Evolutionary conservation across 2,113 vertebrate genomes (phyloP), one percentile per base, ranked within the genome.

Genomic region (Porphyrio hochstetteri): DNA sequence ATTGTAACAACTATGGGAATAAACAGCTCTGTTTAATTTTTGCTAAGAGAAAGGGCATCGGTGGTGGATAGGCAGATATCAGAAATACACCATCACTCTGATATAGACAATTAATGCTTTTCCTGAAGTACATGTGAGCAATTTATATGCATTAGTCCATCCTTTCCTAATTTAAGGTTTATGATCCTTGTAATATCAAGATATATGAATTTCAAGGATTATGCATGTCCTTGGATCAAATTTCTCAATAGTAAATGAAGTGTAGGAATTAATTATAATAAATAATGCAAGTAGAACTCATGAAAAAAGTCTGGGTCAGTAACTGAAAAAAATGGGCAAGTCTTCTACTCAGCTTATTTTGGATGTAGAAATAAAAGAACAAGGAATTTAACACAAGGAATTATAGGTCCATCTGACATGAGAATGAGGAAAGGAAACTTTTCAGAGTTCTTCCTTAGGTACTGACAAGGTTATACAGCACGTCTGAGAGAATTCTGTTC

Each of bases 161-260:
- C 53, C 90, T 96, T 97, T 96, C 87, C 79, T 97, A 97, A 97
- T 96, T 98, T 97, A 97, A 92, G 52, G 95, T 98, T 98, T 98
- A 98, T 98, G 98, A 96, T 94, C 95, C 97, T 97, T 98, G 96
- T 94, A 97, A 97, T 96, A 93, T 93, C 91, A 95, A 97, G 94
- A 98, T 97, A 94, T 83, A 97, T 97, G 97, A 97, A 97, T 97
- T 96, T 94, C 94, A 96, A 95, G 91, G 93, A 95, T 92, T 92
- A 86, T 93, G 46, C 69, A 91, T 93, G 96, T 96, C 97, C 95
- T 98, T 97, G 97, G 90, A 92, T 93, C 86, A 82, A 78, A 95
- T 87, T 92, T 96, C 93, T 90, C 95, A 96, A 85, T 82, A 91
- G 86, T 90, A 93, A 97, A 86, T 92, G 96, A 97, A 98, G 96